Evolutionary conservation across 1,140 invertebrate species (phyloP).

Genomic region (Trypoxylus dichotomus): DNA sequence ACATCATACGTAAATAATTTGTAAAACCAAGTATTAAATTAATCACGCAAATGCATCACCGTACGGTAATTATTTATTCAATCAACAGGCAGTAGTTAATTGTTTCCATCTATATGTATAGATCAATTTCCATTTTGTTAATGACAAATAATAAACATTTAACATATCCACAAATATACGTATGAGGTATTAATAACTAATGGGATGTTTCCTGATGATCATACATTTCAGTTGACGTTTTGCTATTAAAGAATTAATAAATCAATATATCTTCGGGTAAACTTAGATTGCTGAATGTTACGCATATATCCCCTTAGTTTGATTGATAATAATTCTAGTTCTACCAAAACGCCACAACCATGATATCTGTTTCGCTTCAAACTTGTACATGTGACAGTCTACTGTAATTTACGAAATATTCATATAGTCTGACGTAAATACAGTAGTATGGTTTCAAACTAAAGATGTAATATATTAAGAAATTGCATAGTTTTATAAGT

Average conservation of each 20-base stretch:
- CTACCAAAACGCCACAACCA: not conserved
- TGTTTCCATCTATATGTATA: not conserved
- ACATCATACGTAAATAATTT: not conserved
- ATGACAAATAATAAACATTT: not conserved
- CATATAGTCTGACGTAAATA: no score
- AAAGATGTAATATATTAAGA: no score
- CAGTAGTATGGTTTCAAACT: no score
- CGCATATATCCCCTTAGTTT: not conserved
- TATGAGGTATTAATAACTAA: not conserved
- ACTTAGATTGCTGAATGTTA: not conserved
- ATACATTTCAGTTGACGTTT: not conserved
- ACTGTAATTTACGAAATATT: no score
- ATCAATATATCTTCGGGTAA: not conserved
- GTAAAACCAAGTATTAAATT: not conserved
- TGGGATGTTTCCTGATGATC: not conserved
- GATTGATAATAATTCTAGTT: slow-evolving; percentile 15
- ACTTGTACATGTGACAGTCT: not conserved
- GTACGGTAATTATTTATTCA: not conserved
- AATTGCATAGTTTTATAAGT: no score
- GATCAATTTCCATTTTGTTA: not conserved
- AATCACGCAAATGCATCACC: not conserved
- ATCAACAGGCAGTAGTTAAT: not conserved
- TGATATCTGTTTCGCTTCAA: not conserved
- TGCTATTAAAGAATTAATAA: slow-evolving; percentile 2
- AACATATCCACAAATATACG: not conserved